Base-by-base conservation (phyloP, 2,113 vertebrate species). In the Athene noctua region DNA sequence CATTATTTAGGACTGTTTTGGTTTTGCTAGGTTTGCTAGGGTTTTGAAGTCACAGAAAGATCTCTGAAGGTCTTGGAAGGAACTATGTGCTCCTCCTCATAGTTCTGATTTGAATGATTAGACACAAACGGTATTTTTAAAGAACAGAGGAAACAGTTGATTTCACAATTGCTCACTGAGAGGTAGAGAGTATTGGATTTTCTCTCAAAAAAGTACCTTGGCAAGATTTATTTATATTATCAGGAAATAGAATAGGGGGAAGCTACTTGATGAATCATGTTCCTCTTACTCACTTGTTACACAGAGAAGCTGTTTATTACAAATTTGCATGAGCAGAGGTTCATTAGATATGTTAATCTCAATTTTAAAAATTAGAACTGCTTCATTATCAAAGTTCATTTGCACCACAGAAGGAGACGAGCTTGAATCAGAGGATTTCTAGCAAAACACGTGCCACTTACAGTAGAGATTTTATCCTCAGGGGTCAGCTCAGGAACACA, bases 51-150 rank as follows among this genome's bases (percentile, higher is more conserved):
- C 30, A 44, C 57, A 87, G 57, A 9, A 89, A 13, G 5, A 59
- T 55, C 18, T 65, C 61, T 81, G 61, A 42, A 34, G 62, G 21
- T 29, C 38, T 89, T 4, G 0, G 23, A 91, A 84, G 20, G 46
- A 78, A 25, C 9, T 55, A 47, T 52, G 46, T 49, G 36, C 38
- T 87, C 23, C 27, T 94, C 18, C 38, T 74, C 30, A 4, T 70
- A 79, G n/a, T 92, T 84, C 61, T 92, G 59, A 59, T 80, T 80
- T 75, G 38, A 92, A 78, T 90, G 88, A 81, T 81, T 70, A 78
- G 23, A 63, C 74, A 74, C 14, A 74, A 95, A 42, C 47, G 26
- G 29, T 44, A 78, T 54, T 94, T 80, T 70, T 74, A 80, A 90
- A 67, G 47, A 84, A 58, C 2, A 88, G 36, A 83, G n/a, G 71